Percentiles rank a stretch among this genome's conserved stretches.
These are phyloP conservation scores for Lycocerus yunnanus DNA, from an alignment of 2,888 invertebrate species.

Conservation along the genomic window DNA sequence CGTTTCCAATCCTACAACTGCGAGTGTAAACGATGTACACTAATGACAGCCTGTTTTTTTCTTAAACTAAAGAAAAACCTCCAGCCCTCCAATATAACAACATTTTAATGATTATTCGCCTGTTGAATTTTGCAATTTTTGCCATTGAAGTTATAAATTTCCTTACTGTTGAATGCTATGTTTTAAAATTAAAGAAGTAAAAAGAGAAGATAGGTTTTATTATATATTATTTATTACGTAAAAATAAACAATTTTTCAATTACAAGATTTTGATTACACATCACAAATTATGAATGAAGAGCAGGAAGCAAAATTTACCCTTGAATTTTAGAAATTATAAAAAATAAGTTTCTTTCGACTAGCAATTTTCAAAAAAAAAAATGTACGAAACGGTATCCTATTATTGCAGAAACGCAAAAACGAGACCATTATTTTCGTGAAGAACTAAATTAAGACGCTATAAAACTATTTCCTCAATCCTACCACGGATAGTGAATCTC, in stretches of 20 bases:
- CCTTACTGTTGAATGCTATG: too few relatives aligned
- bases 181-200: too few relatives aligned
- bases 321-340: background rate
- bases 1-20: too few relatives aligned
- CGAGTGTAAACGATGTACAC: too few relatives aligned
- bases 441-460: conserved; percentile 22
- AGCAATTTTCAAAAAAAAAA: background rate
- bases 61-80: too few relatives aligned
- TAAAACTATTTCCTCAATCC: conserved; percentile 37
- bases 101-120: too few relatives aligned
- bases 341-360: background rate
- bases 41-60: too few relatives aligned
- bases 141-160: too few relatives aligned
- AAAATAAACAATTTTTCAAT: background rate
- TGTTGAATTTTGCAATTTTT: too few relatives aligned
- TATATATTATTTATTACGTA: background rate
- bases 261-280: background rate
- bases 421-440: conserved; percentile 3
- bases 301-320: conserved; percentile 6
- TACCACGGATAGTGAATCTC: conserved; percentile 45
- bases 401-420: conserved; percentile 1
- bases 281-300: conserved; percentile 1
- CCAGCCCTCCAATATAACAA: too few relatives aligned
- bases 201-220: background rate
- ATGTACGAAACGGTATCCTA: background rate